phyloP scores from a whole-genome alignment of 2,113 vertebrate genomes.

The Cyprinus carpio region DNA sequence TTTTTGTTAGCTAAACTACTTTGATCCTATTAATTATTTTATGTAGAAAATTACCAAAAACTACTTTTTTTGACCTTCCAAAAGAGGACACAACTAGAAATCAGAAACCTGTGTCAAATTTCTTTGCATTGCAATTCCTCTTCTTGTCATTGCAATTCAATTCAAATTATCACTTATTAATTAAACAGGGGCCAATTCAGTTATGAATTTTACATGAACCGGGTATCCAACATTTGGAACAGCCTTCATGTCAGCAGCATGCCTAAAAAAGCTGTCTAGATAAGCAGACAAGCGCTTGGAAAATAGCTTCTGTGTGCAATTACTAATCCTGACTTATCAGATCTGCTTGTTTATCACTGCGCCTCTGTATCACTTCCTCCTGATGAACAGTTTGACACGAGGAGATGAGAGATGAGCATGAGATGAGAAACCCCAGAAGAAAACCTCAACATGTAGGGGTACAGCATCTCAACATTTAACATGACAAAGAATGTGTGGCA shows the following conservation, averaged over 20 bases:
- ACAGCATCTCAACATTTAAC: neutral
- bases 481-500: too few species aligned
- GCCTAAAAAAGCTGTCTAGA: neutral
- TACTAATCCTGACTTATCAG: constrained; percentile 39
- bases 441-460: neutral
- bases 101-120: neutral
- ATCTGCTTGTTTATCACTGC: constrained; percentile 18
- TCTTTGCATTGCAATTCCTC: neutral
- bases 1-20: too few species aligned
- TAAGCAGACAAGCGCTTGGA: neutral
- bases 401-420: neutral
- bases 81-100: too few species aligned
- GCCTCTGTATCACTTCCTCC: constrained; percentile 1
- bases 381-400: constrained; percentile 32
- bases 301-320: constrained; percentile 12
- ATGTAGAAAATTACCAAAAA: too few species aligned
- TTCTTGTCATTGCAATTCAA: neutral
- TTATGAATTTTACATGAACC: neutral
- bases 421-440: neutral
- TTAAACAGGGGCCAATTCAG: neutral
- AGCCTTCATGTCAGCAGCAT: neutral
- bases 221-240: neutral
- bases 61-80: too few species aligned
- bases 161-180: neutral
- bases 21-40: too few species aligned